phyloP scores from a whole-genome alignment of 2,113 vertebrate species.

The Tenrec ecaudatus region DNA sequence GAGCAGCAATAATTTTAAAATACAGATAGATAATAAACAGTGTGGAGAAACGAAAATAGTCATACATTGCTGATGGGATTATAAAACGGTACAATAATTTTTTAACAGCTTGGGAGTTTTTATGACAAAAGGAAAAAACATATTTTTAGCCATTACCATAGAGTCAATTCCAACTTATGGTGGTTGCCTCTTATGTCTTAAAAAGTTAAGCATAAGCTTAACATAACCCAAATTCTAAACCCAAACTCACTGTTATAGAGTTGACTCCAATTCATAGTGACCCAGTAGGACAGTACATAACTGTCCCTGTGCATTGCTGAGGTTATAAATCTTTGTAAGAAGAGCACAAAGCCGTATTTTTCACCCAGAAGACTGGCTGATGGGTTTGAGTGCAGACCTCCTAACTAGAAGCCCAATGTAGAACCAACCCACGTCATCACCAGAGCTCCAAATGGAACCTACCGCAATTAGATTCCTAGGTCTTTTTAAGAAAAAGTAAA shows the following conservation, averaged over 20 bases:
- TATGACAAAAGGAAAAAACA: not conserved
- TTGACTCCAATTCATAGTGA: too few relatives aligned
- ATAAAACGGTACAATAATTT: not conserved
- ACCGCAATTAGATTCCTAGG: not conserved
- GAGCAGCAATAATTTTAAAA: not conserved
- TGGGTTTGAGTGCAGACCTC: too few relatives aligned
- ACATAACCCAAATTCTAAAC: not conserved
- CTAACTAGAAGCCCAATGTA: too few relatives aligned
- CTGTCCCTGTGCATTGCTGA: too few relatives aligned
- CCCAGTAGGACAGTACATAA: too few relatives aligned
- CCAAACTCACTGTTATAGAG: too few relatives aligned
- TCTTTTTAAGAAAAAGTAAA: not conserved
- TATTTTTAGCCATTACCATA: too few relatives aligned
- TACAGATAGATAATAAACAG: constrained; percentile 21
- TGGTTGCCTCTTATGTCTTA: not conserved
- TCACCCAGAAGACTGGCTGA: too few relatives aligned
- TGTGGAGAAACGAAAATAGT: not conserved
- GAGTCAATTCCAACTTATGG: not conserved
- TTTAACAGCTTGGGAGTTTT: not conserved
- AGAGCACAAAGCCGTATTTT: too few relatives aligned
- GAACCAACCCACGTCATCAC: too few relatives aligned
- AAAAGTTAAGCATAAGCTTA: not conserved
- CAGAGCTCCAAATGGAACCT: too few relatives aligned
- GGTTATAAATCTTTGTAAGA: too few relatives aligned
- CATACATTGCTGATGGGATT: not conserved